Conservation (phyloP, 2,797 vertebrate genomes). For the Gambelia wislizenii region DNA sequence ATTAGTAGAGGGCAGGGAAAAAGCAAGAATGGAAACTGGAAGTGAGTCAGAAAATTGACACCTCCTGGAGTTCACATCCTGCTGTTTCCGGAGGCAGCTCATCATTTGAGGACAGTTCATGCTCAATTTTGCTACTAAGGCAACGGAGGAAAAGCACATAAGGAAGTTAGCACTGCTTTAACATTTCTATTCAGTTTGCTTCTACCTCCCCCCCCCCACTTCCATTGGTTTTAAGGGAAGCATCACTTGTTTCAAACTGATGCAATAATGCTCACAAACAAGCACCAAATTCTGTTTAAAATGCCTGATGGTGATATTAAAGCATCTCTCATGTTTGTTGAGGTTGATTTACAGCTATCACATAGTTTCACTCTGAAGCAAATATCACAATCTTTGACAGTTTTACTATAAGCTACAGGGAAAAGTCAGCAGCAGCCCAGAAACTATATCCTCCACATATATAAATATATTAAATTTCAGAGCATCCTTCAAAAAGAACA, state of each 20-base stretch:
- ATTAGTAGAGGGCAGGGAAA: conserved; percentile 48
- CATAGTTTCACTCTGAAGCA: conserved; percentile 30
- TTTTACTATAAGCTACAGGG: conserved; percentile 55
- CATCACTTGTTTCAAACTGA: conserved; percentile 35
- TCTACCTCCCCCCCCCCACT: background rate
- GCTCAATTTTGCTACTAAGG: conserved; percentile 50
- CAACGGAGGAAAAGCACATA: accelerated
- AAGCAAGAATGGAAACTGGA: conserved; percentile 49
- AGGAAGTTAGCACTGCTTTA: conserved; percentile 14
- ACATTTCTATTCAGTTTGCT: conserved; percentile 14
- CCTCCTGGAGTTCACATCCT: conserved; percentile 44
- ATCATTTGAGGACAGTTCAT: conserved; percentile 41
- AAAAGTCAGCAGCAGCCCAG: conserved; percentile 40
- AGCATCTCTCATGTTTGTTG: conserved; percentile 44
- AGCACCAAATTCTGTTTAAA: conserved; percentile 42
- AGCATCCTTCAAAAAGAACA: conserved; percentile 30
- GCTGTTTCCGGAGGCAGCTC: conserved; percentile 58
- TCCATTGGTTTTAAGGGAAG: conserved; percentile 6
- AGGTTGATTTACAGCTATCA: conserved; percentile 49
- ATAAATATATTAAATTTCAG: conserved; percentile 44
- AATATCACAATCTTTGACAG: conserved; percentile 23
- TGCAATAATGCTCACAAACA: conserved; percentile 52
- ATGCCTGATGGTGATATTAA: conserved; percentile 49
- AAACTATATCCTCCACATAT: conserved; percentile 19
- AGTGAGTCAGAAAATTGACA: conserved; percentile 50